Evolutionary conservation across 2,797 vertebrate genomes (phyloP).

Genomic region (Coregonus suidteri): DNA sequence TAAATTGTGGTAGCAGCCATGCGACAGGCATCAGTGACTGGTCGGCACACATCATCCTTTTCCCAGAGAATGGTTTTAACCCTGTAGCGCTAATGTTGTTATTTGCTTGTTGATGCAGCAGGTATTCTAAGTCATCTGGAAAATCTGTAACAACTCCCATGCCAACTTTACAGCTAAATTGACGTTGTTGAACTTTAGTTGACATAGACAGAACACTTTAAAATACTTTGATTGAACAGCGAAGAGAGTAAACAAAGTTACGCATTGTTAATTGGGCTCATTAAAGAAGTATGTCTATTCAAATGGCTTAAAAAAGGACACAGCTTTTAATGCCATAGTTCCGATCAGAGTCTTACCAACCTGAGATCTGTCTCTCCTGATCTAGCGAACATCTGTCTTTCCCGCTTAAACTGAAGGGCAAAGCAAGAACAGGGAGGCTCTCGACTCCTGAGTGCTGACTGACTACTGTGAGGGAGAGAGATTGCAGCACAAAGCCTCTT

Average conservation of each 20-base stretch:
- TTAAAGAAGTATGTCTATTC: background rate
- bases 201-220: background rate
- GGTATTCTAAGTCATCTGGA: constrained; percentile 44
- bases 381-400: background rate
- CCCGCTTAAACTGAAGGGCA: background rate
- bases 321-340: background rate
- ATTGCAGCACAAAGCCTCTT: constrained; percentile 14
- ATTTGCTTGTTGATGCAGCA: constrained; percentile 26
- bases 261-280: background rate
- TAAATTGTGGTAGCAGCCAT: constrained; percentile 39
- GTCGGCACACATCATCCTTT: constrained; percentile 2
- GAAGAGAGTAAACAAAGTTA: background rate
- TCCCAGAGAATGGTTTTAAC: constrained; percentile 9
- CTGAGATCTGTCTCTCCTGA: background rate
- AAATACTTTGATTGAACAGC: background rate
- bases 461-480: constrained; percentile 8
- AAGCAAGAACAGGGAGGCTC: background rate
- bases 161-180: constrained; percentile 39
- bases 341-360: background rate
- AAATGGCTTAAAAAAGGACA: background rate
- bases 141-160: constrained; percentile 41
- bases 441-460: background rate
- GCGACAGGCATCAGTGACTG: constrained; percentile 15
- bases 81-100: constrained; percentile 20
- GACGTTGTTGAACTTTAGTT: background rate